Conservation (phyloP, 2,113 vertebrate genomes). For the Pterocles burchelli region DNA sequence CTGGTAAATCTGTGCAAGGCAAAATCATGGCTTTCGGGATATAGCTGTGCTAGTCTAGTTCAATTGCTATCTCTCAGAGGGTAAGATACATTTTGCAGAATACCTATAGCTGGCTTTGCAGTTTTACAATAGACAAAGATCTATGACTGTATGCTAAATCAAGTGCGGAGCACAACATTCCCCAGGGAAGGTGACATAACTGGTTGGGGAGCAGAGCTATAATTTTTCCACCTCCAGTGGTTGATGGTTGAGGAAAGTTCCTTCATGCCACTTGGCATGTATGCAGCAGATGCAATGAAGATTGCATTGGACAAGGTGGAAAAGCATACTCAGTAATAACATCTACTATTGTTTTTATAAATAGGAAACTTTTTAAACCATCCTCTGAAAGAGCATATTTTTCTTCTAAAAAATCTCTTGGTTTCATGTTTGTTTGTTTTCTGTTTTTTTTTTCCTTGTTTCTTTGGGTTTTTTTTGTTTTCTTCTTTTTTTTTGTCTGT, state of each 20-base stretch:
- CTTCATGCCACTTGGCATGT: background rate
- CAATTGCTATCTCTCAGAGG: background rate
- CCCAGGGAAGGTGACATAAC: background rate
- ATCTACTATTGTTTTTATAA: background rate
- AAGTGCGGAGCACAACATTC: background rate
- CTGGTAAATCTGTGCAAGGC: background rate
- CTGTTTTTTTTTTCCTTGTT: background rate
- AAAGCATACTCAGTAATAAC: background rate
- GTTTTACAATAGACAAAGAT: background rate
- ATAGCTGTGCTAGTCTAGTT: background rate
- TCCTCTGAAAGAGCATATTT: background rate
- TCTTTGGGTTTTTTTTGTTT: background rate
- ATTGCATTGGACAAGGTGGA: background rate
- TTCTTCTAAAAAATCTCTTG: background rate
- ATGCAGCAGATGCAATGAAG: background rate
- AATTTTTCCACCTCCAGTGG: background rate
- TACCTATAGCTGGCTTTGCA: background rate
- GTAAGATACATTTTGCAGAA: background rate
- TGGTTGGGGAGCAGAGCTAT: background rate
- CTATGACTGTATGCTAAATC: background rate
- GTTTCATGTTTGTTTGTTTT: background rate
- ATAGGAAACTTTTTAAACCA: background rate
- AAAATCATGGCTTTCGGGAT: background rate
- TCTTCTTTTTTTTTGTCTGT: background rate
- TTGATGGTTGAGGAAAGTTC: background rate